Conservation (phyloP, 2,113 vertebrate genomes). For the Pampusana beccarii region DNA sequence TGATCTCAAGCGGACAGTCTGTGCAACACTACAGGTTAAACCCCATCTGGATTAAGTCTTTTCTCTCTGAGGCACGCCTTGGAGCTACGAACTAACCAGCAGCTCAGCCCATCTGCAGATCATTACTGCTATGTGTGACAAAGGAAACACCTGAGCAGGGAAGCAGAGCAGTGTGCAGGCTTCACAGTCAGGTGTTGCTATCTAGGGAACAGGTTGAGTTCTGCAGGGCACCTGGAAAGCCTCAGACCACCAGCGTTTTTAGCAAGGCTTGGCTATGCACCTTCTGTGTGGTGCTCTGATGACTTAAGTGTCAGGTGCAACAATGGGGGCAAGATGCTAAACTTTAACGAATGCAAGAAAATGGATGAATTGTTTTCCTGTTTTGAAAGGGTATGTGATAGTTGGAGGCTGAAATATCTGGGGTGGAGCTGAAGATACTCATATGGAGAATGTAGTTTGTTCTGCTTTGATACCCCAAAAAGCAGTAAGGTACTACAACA, state of each 20-base stretch:
- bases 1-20: background rate
- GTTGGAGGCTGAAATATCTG: background rate
- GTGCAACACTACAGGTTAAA: background rate
- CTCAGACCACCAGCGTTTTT: background rate
- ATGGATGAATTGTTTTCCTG: background rate
- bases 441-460: background rate
- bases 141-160: conserved; percentile 58
- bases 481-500: background rate
- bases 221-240: conserved; percentile 33
- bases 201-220: conserved; percentile 16
- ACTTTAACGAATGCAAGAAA: background rate
- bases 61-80: background rate
- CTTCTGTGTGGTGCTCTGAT: background rate
- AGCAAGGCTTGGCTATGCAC: background rate
- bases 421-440: background rate
- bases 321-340: background rate
- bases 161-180: background rate
- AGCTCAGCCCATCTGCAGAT: conserved; percentile 54
- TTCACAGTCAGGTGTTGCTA: conserved; percentile 48
- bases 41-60: conserved; percentile 47
- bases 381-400: background rate
- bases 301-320: background rate
- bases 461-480: background rate
- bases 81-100: background rate
- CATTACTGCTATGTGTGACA: conserved; percentile 32